Conservation (phyloP, 1,140 invertebrate species). For the Grapholita molesta region DNA sequence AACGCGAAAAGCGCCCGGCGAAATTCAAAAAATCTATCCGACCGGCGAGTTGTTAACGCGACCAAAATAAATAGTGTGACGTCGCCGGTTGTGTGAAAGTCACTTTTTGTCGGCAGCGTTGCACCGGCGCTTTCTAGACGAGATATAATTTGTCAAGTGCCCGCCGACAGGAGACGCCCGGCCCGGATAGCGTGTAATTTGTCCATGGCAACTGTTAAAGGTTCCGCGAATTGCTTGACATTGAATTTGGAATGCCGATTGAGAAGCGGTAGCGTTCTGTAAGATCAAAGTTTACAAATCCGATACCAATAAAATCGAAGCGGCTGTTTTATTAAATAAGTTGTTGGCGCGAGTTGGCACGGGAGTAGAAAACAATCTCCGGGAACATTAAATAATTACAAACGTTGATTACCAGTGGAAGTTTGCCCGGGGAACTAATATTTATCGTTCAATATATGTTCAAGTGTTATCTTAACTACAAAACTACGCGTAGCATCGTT, state of each 20-base stretch:
- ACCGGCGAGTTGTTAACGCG: constrained; percentile 19
- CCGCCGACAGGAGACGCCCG: neutral
- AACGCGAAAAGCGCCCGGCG: neutral
- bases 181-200: neutral
- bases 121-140: neutral
- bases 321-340: neutral
- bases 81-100: constrained; percentile 4
- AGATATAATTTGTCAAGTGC: neutral
- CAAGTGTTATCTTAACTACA: neutral
- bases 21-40: neutral
- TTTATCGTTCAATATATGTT: constrained; percentile 5
- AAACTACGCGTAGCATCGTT: no score
- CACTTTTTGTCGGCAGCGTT: neutral
- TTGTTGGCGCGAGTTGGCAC: neutral
- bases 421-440: neutral
- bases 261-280: neutral
- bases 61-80: constrained; percentile 24
- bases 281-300: neutral
- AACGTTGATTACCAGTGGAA: neutral
- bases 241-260: neutral
- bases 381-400: constrained; percentile 12
- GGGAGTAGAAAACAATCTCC: neutral
- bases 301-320: neutral
- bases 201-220: neutral
- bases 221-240: neutral